Base-by-base conservation (phyloP, 2,797 vertebrate species). In the Gymnoscopelus braueri region DNA sequence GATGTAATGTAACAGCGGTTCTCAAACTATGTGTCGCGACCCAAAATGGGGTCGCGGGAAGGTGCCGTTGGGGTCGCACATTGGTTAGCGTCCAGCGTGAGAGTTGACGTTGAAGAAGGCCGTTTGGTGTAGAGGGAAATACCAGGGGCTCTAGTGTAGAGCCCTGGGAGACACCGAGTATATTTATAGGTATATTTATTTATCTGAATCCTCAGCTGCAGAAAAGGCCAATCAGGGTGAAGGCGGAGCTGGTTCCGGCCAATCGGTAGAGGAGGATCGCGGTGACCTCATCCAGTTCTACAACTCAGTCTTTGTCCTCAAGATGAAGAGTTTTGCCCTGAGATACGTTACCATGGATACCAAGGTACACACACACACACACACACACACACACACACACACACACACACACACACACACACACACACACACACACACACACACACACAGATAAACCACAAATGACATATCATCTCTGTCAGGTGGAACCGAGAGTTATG, bases 241-340 rank as follows among this genome's bases (percentile, higher is more conserved):
- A 13, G 77, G 68, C 60, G 68, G 68, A 1, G 48, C 70, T 0
- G 47, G 48, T 6, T 32, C 74, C 1, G 14, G 12, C 71, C 86
- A 88, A 51, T 86, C 81, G 14, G 72, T 3, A 3, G 84, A 86
- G 72, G 96, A 97, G 74, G 90, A 94, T 1, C 95, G 97, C 54
- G 96, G 96, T 14, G 97, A 99, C 88, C 95, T 99, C 48, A 98
- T 98, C 80, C 96, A 95, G 84, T 99, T 99, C 85, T 99, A 99
- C 88, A 99, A 99, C 63, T 84, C 89, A 0, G 86, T 98, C 74
- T 99, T 95, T 11, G 90, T 99, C 62, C 89, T 93, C 88, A 96
- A 94, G 91, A 96, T 98, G 75, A 96, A 96, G 70, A 91, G 91
- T 15, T 99, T 99, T 48, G 97, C 95, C 8, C 79, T 96, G 78